Evolutionary conservation across 2,888 invertebrate species (phyloP).

Genomic region (Amitus sp.): DNA sequence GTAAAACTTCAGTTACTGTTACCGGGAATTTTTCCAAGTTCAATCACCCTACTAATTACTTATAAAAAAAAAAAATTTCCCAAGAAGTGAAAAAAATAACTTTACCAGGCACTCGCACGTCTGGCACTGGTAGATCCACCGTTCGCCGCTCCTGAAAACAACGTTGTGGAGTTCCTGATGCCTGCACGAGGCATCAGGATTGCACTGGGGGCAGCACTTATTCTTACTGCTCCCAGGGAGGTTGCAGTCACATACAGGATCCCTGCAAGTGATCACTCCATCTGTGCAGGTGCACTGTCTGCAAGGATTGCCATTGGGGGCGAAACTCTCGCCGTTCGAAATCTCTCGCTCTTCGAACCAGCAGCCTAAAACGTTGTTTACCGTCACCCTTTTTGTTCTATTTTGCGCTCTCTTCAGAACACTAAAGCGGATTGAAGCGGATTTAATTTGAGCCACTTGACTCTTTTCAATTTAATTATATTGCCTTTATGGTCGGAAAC

Average conservation of each 20-base stretch:
- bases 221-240: conserved; percentile 67
- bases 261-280: conserved; percentile 74
- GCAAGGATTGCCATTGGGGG: conserved; percentile 66
- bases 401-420: not conserved
- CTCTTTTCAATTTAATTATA: no score
- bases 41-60: no score
- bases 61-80: no score
- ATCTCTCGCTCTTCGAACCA: conserved; percentile 76
- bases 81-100: conserved; percentile 26
- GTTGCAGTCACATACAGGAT: conserved; percentile 78
- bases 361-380: conserved; percentile 69
- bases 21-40: no score
- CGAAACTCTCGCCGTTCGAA: conserved; percentile 69
- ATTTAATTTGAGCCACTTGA: no score
- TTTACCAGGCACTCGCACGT: conserved; percentile 89
- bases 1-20: no score
- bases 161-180: conserved; percentile 84
- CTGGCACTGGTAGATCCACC: conserved; percentile 92
- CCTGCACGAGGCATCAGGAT: conserved; percentile 76
- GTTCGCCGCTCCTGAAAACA: conserved; percentile 82
- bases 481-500: no score
- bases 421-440: no score
- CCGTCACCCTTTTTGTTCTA: not conserved
- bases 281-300: conserved; percentile 68
- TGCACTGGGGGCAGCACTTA: conserved; percentile 85